phyloP scores from a whole-genome alignment of 1,140 invertebrate species.

The fruit fly (Drosophila melanogaster) region Release_6_plus_ISO1_MT NC_004354.4:14488501-14489000 shows the following conservation, averaged over 20 bases:
- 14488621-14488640: no score
- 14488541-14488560: not conserved
- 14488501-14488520: not conserved
- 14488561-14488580: no score
- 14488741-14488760: slow-evolving; percentile 2
- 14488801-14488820: slow-evolving; percentile 23
- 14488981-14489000: not conserved
- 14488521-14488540: not conserved
- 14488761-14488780: slow-evolving; percentile 42
- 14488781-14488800: slow-evolving; percentile 24
- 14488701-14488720: not conserved
- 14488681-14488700: slow-evolving; percentile 10
- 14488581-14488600: no score
- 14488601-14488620: no score
- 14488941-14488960: not conserved
- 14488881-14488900: slow-evolving; percentile 56
- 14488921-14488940: not conserved
- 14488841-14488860: slow-evolving; percentile 43
- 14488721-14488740: not conserved
- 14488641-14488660: not conserved
- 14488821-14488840: not conserved
- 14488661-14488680: not conserved
- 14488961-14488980: not conserved
- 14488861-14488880: slow-evolving; percentile 47
- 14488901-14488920: slow-evolving; percentile 27